Evolutionary conservation across 2,797 vertebrate species (phyloP).

Genomic region (Liparis tanakae): DNA sequence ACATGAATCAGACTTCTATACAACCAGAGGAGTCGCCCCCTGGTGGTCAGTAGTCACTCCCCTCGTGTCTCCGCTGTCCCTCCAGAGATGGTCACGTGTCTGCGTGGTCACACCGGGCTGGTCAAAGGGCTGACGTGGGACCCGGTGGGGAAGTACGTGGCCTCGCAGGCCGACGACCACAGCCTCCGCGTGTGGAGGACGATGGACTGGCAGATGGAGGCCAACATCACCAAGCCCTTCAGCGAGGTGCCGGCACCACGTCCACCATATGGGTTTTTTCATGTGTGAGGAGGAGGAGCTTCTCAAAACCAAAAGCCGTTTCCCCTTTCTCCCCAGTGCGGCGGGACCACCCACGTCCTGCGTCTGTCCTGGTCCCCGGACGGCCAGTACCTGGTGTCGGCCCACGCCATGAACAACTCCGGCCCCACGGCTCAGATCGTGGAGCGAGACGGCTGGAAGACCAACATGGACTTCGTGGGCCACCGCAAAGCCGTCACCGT

Average conservation of each 20-base stretch:
- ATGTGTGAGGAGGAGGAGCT: no score
- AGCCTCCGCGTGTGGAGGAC: slow-evolving; percentile 98
- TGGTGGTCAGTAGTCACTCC: no score
- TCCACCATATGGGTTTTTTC: no score
- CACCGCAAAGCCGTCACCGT: slow-evolving; percentile 98
- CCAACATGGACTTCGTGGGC: slow-evolving; percentile 99
- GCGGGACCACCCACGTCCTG: slow-evolving; percentile 96
- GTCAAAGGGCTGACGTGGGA: slow-evolving; percentile 99
- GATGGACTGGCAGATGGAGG: slow-evolving; percentile 97
- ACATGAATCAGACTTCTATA: no score
- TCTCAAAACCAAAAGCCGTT: no score
- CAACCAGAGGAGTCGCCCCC: no score
- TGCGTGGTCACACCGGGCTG: slow-evolving; percentile 95
- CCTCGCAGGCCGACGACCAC: slow-evolving; percentile 97
- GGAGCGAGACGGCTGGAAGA: slow-evolving; percentile 97
- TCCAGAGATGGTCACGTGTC: slow-evolving; percentile 92
- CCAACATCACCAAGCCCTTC: slow-evolving; percentile 98
- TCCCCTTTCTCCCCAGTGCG: slow-evolving; percentile 83
- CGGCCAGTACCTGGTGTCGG: slow-evolving; percentile 98
- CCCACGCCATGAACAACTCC: slow-evolving; percentile 99
- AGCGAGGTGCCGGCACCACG: slow-evolving; percentile 85
- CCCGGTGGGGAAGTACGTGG: slow-evolving; percentile 97
- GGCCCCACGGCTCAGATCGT: slow-evolving; percentile 99
- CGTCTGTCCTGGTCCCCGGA: slow-evolving; percentile 99
- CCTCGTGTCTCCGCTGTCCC: background rate